Percentiles rank a stretch among this genome's conserved stretches.
These are phyloP conservation scores for Poecilia latipinna DNA, from an alignment of 2,113 vertebrate species.

Conservation along the genomic window DNA sequence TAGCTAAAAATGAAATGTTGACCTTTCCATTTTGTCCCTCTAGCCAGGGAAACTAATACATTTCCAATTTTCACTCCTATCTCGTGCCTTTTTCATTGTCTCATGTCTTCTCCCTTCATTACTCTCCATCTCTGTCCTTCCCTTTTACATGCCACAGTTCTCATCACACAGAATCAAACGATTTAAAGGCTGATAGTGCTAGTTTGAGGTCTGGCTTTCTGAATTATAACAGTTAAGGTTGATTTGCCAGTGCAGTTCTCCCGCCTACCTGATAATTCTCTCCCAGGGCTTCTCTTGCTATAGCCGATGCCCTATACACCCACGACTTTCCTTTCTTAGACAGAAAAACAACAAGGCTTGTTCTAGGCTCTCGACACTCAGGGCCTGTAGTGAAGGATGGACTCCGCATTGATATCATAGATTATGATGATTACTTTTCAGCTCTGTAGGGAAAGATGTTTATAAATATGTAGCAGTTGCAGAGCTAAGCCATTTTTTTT, in stretches of 20 bases:
- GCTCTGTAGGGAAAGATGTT: neutral
- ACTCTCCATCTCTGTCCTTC: slow-evolving; percentile 27
- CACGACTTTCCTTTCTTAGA: slow-evolving; percentile 29
- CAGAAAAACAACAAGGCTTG: slow-evolving; percentile 24
- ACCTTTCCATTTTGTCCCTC: slow-evolving; percentile 59
- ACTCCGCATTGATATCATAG: slow-evolving; percentile 1
- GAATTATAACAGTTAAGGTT: slow-evolving; percentile 52
- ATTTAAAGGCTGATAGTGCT: slow-evolving; percentile 59
- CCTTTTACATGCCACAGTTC: slow-evolving; percentile 35
- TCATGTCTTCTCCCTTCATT: slow-evolving; percentile 45
- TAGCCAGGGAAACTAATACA: slow-evolving; percentile 44
- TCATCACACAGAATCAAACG: slow-evolving; percentile 27
- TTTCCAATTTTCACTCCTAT: slow-evolving; percentile 38
- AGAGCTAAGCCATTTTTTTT: neutral
- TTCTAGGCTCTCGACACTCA: slow-evolving; percentile 23
- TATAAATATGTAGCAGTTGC: slow-evolving; percentile 2
- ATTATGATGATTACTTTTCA: slow-evolving; percentile 28
- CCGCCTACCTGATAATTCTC: slow-evolving; percentile 37
- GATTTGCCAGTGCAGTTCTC: slow-evolving; percentile 36
- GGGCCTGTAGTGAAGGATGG: slow-evolving; percentile 12
- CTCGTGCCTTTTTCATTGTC: slow-evolving; percentile 17
- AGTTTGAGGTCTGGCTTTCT: slow-evolving; percentile 37
- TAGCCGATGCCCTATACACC: slow-evolving; percentile 34
- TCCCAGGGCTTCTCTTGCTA: slow-evolving; percentile 27
- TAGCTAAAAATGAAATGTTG: slow-evolving; percentile 52